Evolutionary conservation across 2,888 invertebrate species (phyloP).

Genomic region (Drosophila anomelani): DNA sequence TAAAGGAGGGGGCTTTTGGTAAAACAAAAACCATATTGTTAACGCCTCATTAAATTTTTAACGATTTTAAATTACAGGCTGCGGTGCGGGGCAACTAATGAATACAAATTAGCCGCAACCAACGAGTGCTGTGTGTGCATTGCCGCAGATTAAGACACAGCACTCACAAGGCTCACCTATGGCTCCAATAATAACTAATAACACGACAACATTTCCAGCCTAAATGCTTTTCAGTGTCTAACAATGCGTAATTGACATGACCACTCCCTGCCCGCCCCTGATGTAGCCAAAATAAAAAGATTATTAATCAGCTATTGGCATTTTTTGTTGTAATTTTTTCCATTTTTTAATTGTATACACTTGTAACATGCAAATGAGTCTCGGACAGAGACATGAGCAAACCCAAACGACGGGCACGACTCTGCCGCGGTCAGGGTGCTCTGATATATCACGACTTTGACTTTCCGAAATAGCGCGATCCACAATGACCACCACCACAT

Average conservation of each 20-base stretch:
- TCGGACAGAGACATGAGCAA: slow-evolving; percentile 42
- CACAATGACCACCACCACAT: slow-evolving; percentile 20
- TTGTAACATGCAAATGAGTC: slow-evolving; percentile 76
- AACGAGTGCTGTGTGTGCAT: slow-evolving; percentile 40
- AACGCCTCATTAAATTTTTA: slow-evolving; percentile 82
- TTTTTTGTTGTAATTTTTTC: slow-evolving; percentile 31
- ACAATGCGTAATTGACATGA: slow-evolving; percentile 67
- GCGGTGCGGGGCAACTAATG: slow-evolving; percentile 74
- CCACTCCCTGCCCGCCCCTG: slow-evolving; percentile 14
- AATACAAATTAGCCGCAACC: slow-evolving; percentile 77
- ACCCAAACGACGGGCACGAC: slow-evolving; percentile 15
- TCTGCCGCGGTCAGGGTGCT: slow-evolving; percentile 54
- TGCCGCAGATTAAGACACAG: slow-evolving; percentile 45
- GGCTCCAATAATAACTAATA: slow-evolving; percentile 8
- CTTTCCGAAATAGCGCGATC: slow-evolving; percentile 34
- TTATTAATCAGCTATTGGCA: slow-evolving; percentile 48
- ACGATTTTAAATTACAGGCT: slow-evolving; percentile 80
- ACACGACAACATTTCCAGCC: slow-evolving; percentile 21
- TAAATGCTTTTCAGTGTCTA: slow-evolving; percentile 71
- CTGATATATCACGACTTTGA: slow-evolving; percentile 68
- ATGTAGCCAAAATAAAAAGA: slow-evolving; percentile 27
- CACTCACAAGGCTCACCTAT: slow-evolving; percentile 14
- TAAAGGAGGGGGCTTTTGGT: slow-evolving; percentile 27
- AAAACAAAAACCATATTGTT: slow-evolving; percentile 80
- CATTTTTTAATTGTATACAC: slow-evolving; percentile 75